Evolutionary conservation across 1,140 invertebrate species (phyloP), one percentile per base, ranked within the genome.

Genomic region (Berghia stephanieae): DNA sequence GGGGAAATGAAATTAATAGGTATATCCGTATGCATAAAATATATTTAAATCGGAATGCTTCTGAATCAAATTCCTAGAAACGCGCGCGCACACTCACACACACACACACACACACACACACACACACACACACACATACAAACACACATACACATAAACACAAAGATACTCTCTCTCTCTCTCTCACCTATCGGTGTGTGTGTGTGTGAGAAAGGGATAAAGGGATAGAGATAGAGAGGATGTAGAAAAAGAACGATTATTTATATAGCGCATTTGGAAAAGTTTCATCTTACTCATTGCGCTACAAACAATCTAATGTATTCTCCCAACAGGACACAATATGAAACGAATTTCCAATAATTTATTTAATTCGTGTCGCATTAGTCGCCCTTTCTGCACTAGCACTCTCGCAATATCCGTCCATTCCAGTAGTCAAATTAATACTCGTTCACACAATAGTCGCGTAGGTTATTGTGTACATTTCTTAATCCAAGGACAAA

Each of bases 91-190:
- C 60, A 63, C 31, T 36, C 60, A 63, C 31, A 63, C 60, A 63
- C 31, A 63, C 60, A 63, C 31, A 63, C 60, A 63, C 31, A 63
- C 60, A 63, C 31, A 63, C 60, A 63, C 31, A 63, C 27, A 63
- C 31, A 63, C 60, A 63, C 31, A 63, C 60, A 63, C 31, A 63
- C 60, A 63, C 31, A 63, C 60, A 63, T 27, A 63, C 27, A 63
- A 40, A 75, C 52, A 75, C 46, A 63, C 72, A 75, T 40, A 63
- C 72, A 75, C 46, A 63, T 57, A 75, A 40, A 63, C 72, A 75
- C 46, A 63, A 52, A 75, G 36, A 42, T 57, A 42, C 34, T 8
- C 55, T 8, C 21, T 34, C 31, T 36, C 38, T 36, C 5, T 38
- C 8, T n/a, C 24, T 13, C 6, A 60, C 31, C 8, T 60, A 60